Evolutionary conservation across 64 coral and sea anemone genomes (phyloP), one percentile per base, ranked within the genome.

Genomic region (Pocillopora damicornis): DNA sequence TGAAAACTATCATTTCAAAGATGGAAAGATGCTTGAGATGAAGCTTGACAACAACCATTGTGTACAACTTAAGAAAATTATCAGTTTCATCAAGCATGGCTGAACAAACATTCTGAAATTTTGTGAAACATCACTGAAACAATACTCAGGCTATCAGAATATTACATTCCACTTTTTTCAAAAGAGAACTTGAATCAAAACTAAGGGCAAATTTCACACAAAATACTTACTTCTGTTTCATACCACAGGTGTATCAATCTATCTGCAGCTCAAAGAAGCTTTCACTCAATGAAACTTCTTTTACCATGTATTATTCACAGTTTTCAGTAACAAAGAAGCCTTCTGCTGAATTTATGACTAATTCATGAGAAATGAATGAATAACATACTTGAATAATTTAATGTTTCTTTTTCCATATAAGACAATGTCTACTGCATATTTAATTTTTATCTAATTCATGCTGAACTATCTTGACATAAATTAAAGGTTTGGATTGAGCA

Each of bases 281-380:
- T 84, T 84, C 81, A 72, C 37, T 84, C 63, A 72, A 84, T 67
- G 81, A 84, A 69, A 20, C 6, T 65, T 84, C 22, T 66, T 22
- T 56, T 23, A n/a, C 58, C 15, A 84, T 84, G 81, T 25, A 84
- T 84, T 69, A 84, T 84, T 84, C 45, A 84, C 36, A 58, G 57
- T 71, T 12, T 68, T 35, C 34, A 71, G 6, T 13, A 14, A 72
- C 63, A 42, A 84, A 84, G 66, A 18, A 84, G 18, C 63, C 11
- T 84, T 57, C 63, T 84, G 81, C 37, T 57, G 35, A 57, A 84
- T 66, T 72, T 17, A 57, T 71, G n/a, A 84, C 13, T 84, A 72
- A 84, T 84, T 72, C 34, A 84, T 72, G 26, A n/a, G 59, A 60
- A 64, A 35, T n/a, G 62, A 60, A 12, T 81, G 23, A 81, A 68